phyloP scores from a whole-genome alignment of 2,113 vertebrate genomes.

The Nanorana parkeri region DNA sequence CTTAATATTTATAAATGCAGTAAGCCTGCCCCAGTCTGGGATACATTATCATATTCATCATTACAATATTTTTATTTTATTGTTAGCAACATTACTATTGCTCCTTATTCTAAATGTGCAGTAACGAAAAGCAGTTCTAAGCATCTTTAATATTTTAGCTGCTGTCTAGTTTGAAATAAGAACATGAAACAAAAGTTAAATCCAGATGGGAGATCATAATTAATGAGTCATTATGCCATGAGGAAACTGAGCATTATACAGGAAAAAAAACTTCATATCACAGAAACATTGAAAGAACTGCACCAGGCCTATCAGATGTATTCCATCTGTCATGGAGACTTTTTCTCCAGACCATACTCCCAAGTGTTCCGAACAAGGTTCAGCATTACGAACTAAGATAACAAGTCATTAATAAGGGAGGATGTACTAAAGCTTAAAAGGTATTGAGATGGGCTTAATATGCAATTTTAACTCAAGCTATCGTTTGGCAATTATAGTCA shows the following conservation, averaged over 20 bases:
- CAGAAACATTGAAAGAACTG: slow-evolving; percentile 6
- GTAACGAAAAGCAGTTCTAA: too few relatives aligned
- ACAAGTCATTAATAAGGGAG: too few relatives aligned
- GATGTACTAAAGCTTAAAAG: too few relatives aligned
- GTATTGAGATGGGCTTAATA: too few relatives aligned
- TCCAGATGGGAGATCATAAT: slow-evolving; percentile 24
- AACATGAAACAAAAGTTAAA: slow-evolving; percentile 7
- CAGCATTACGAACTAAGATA: background rate
- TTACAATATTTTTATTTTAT: too few relatives aligned
- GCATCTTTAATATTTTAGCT: background rate
- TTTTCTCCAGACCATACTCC: background rate
- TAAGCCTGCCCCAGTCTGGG: too few relatives aligned
- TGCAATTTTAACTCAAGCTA: too few relatives aligned
- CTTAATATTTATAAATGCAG: too few relatives aligned
- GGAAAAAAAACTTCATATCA: slow-evolving; percentile 18
- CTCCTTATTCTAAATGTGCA: too few relatives aligned
- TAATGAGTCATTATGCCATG: slow-evolving; percentile 14
- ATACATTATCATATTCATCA: too few relatives aligned
- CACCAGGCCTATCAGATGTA: background rate
- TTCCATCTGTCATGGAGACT: slow-evolving; percentile 10
- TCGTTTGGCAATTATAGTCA: too few relatives aligned
- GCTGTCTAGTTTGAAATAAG: background rate
- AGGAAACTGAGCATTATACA: slow-evolving; percentile 7
- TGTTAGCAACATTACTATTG: too few relatives aligned
- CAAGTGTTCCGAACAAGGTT: background rate